Evolutionary conservation across 2,797 vertebrate genomes (phyloP), one percentile per base, ranked within the genome.

Genomic region (Anguilla marmorata): DNA sequence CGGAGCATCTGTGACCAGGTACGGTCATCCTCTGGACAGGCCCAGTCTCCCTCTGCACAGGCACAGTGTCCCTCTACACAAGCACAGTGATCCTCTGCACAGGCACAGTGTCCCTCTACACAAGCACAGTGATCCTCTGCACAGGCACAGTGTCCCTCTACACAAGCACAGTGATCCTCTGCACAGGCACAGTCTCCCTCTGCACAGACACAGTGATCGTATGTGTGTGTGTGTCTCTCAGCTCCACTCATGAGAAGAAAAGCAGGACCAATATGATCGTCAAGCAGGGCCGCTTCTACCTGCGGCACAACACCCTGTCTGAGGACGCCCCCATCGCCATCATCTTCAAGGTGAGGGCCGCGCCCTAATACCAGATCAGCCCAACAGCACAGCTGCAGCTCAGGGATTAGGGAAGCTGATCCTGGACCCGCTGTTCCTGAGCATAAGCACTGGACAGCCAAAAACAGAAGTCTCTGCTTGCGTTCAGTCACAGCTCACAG

Each of bases 181-280:
- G 50, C 50, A 52, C 50, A 7, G 11, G 50, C 7, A 0, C 50
- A 52, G 50, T 52, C 37, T 37, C 9, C 50, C 50, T 52, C 11
- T 52, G 50, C 50, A 52, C 50, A 37, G 37, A 2, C 37, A 1
- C 37, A 37, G 37, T 37, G 37, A 2, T 0, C 37, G 1, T 37
- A 1, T 85, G 19, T 58, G 16, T 79, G n/a, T 48, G 0, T 60
- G 27, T 48, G 2, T 86, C 16, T 91, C 91, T 0, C 91, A 99
- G 99, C 93, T 99, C 99, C 63, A 99, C 99, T 74, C 99, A 99
- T 30, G 99, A 99, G 94, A 99, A 99, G 95, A 99, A 99, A 91
- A 99, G 98, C 93, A 97, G 98, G 95, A 99, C 99, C 74, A 99
- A 99, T 91, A 96, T 99, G 92, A 96, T 97, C 5, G 97, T 99